Evolutionary conservation across 2,888 invertebrate genomes (phyloP).

Genomic region (Chaetogeoica ovagalla): DNA sequence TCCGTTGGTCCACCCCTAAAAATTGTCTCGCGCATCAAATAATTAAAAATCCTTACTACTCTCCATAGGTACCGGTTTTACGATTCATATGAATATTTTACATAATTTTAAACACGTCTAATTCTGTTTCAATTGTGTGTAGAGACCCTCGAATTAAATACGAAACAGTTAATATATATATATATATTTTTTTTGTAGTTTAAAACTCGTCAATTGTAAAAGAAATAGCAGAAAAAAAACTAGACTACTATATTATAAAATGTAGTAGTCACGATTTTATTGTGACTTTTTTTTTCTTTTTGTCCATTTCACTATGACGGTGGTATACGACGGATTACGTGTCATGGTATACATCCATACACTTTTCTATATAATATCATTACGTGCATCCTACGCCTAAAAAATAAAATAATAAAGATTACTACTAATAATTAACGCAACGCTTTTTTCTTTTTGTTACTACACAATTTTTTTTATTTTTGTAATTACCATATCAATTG

Average conservation of each 20-base stretch:
- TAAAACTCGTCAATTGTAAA: neutral
- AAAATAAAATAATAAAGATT: too few species aligned
- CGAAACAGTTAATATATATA: neutral
- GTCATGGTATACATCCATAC: neutral
- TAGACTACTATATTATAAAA: neutral
- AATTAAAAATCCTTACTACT: slow-evolving; percentile 13
- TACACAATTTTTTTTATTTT: too few species aligned
- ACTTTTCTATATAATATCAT: neutral
- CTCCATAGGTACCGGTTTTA: neutral
- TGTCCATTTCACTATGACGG: slow-evolving; percentile 1
- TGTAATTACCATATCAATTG: too few species aligned
- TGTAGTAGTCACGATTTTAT: neutral
- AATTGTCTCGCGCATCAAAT: neutral
- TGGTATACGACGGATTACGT: neutral
- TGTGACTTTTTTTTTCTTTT: neutral
- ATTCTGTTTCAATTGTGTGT: neutral
- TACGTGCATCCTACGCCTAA: neutral
- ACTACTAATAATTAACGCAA: too few species aligned
- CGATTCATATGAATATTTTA: neutral
- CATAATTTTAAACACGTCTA: neutral
- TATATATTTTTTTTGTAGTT: neutral
- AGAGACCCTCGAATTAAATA: neutral
- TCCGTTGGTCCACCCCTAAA: slow-evolving; percentile 22
- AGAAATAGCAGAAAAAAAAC: neutral
- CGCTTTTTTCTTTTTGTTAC: too few species aligned